Evolutionary conservation across 2,888 invertebrate species (phyloP).

Genomic region (Meandrusa payeni): DNA sequence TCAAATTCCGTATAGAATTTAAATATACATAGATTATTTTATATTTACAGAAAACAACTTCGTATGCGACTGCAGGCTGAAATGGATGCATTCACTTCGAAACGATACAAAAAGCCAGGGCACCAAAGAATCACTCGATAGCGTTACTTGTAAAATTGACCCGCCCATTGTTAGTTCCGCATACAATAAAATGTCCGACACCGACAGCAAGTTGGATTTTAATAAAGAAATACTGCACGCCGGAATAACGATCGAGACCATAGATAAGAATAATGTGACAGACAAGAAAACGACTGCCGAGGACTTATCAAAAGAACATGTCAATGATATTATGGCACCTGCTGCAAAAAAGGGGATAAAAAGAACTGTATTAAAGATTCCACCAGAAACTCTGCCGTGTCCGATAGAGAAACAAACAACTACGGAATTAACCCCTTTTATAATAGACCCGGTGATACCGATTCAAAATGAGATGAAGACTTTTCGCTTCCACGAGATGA

Average conservation of each 20-base stretch:
- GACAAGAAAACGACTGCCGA: slow-evolving; percentile 36
- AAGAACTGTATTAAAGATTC: slow-evolving; percentile 61
- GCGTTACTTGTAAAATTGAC: slow-evolving; percentile 86
- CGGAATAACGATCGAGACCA: slow-evolving; percentile 57
- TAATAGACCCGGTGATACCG: slow-evolving; percentile 66
- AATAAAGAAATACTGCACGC: slow-evolving; percentile 61
- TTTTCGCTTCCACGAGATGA: slow-evolving; percentile 63
- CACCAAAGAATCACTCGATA: slow-evolving; percentile 85
- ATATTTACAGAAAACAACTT: slow-evolving; percentile 88
- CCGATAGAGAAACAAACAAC: slow-evolving; percentile 58
- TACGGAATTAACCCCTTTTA: slow-evolving; percentile 55
- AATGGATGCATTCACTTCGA: slow-evolving; percentile 87
- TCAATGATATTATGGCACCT: slow-evolving; percentile 21
- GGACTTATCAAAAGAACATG: slow-evolving; percentile 18
- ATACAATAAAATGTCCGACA: slow-evolving; percentile 63
- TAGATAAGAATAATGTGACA: slow-evolving; percentile 57
- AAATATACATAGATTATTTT: no score
- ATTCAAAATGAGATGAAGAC: slow-evolving; percentile 75
- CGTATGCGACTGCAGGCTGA: slow-evolving; percentile 90
- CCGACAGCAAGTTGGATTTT: slow-evolving; percentile 53
- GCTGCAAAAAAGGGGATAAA: slow-evolving; percentile 54
- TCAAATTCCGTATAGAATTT: no score
- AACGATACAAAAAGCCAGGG: slow-evolving; percentile 88
- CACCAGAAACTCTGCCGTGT: slow-evolving; percentile 66
- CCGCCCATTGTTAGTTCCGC: slow-evolving; percentile 69